Evolutionary conservation across 2,113 vertebrate genomes (phyloP).

Genomic region (Mormyrus lacerda): DNA sequence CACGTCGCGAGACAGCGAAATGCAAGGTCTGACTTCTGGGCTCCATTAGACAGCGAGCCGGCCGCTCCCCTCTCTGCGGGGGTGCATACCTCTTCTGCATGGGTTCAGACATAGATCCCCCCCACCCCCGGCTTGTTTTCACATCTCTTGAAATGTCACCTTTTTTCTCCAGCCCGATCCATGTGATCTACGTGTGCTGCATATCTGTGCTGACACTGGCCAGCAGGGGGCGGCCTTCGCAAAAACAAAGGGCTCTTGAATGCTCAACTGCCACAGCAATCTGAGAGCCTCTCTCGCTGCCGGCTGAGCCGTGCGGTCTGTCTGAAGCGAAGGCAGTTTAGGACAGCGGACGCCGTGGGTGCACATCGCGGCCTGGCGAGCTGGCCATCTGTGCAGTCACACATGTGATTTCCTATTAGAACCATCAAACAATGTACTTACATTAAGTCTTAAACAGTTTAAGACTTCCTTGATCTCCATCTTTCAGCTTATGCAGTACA

Average conservation of each 20-base stretch:
- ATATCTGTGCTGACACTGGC: constrained; percentile 18
- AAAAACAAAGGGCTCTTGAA: constrained; percentile 37
- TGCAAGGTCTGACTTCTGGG: neutral
- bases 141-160: neutral
- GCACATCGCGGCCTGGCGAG: neutral
- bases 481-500: neutral
- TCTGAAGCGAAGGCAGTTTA: neutral
- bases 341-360: neutral
- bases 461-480: neutral
- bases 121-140: neutral
- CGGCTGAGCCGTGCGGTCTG: neutral
- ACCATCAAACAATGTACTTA: neutral
- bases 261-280: neutral
- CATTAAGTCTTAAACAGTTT: neutral
- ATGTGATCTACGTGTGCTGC: too few relatives aligned
- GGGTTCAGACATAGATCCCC: neutral
- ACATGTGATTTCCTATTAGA: neutral
- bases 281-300: neutral
- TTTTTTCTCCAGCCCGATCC: neutral
- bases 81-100: neutral
- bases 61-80: constrained; percentile 26
- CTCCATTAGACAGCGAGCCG: constrained; percentile 20
- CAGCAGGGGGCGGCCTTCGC: constrained; percentile 58
- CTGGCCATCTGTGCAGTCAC: neutral
- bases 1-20: neutral